Conservation (phyloP, 1,140 invertebrate genomes). For the Magallana gigas region DNA sequence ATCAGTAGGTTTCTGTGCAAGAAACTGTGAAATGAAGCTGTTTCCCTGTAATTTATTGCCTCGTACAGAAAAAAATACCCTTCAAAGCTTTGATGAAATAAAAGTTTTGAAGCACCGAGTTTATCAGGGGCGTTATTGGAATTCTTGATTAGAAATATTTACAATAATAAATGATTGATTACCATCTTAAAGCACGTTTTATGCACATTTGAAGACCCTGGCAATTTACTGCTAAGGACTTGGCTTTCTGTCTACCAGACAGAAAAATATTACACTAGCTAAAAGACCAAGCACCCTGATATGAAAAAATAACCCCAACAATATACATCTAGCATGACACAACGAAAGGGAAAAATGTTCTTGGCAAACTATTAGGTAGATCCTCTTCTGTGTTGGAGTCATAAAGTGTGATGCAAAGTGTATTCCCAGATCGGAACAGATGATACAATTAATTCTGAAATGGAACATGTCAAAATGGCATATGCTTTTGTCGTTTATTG, state of each 20-base stretch:
- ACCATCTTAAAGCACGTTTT: conserved; percentile 8
- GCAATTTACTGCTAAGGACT: conserved; percentile 4
- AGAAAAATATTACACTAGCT: conserved; percentile 15
- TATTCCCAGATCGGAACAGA: conserved; percentile 15
- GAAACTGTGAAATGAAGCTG: conserved; percentile 26
- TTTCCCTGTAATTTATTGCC: conserved; percentile 5
- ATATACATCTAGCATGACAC: conserved; percentile 12
- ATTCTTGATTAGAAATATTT: conserved; percentile 37
- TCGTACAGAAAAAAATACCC: not conserved
- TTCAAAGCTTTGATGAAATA: conserved; percentile 9
- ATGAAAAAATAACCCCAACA: not conserved
- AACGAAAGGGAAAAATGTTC: conserved; percentile 28
- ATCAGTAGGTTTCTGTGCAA: conserved; percentile 3
- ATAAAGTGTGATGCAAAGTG: conserved; percentile 31
- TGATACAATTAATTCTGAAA: conserved; percentile 38
- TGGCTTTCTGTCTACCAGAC: not conserved
- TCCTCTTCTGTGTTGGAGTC: not conserved
- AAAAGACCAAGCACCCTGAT: not conserved
- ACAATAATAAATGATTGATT: conserved; percentile 37
- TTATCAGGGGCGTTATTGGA: conserved; percentile 17
- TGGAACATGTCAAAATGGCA: conserved; percentile 34
- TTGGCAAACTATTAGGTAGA: conserved; percentile 28
- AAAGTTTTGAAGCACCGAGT: conserved; percentile 13
- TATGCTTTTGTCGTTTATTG: conserved; percentile 16
- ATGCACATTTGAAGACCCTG: conserved; percentile 24